phyloP scores from a whole-genome alignment of 2,888 invertebrate genomes.

The Microctonus brassicae region DNA sequence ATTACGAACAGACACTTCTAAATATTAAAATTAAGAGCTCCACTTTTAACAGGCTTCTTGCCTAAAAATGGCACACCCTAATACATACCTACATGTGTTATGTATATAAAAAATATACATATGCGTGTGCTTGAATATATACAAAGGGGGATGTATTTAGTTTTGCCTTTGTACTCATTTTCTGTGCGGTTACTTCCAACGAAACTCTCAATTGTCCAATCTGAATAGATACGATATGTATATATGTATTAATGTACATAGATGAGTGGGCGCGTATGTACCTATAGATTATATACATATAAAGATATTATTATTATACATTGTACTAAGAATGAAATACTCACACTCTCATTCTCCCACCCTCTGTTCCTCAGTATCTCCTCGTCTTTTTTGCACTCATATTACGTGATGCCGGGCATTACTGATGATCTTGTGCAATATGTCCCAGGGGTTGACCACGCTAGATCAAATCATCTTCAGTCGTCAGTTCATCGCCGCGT shows the following conservation, averaged over 20 bases:
- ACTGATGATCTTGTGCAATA: conserved; percentile 34
- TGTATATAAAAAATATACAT: background rate
- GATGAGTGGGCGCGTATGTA: no score
- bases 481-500: conserved; percentile 45
- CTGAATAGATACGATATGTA: no score
- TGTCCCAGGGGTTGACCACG: conserved; percentile 29
- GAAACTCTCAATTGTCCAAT: background rate
- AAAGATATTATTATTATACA: background rate
- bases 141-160: background rate
- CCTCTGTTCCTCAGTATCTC: background rate
- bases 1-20: no score
- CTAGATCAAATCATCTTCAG: conserved; percentile 36
- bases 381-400: background rate
- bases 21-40: no score
- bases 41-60: no score
- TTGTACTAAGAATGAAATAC: background rate
- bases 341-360: background rate
- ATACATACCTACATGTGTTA: no score
- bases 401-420: background rate
- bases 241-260: background rate
- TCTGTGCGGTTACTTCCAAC: background rate
- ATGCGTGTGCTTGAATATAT: background rate
- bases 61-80: no score
- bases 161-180: background rate
- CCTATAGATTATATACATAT: no score